Evolutionary conservation across 23 tunicate genomes (phyloP), one percentile per base, ranked within the genome.

Genomic region (Clavelina lepadiformis): DNA sequence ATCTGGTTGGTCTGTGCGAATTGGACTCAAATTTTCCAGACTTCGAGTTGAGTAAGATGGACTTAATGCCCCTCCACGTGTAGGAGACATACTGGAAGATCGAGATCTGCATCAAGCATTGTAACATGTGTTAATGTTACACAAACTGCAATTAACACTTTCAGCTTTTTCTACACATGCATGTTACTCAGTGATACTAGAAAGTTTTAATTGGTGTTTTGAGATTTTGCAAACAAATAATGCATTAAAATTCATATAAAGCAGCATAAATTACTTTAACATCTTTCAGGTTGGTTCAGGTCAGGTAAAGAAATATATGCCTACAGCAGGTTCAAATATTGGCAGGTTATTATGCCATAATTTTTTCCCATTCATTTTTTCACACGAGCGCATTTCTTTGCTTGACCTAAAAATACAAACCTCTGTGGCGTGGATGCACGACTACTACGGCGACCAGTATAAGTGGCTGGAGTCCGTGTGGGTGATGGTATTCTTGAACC

Each of bases 401-500:
- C 59, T 22, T 25, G 50, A 7, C 19, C 5, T 13, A 7, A 60
- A 25, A 25, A 31, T 60, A 25, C 11, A 20, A 29, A 26, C 5
- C 7, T 20, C 55, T 76, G 83, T 41, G 94, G 94, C 5, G 94
- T 85, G 22, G 94, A 85, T 3, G 84, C 78, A 38, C 75, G 71
- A 28, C 67, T 56, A 5, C 67, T 41, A 58, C 86, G 70, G 34
- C 80, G 35, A 8, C 64, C 36, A 18, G 49, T 73, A 38, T 64
- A 61, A 31, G 58, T 7, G 22, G 61, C 67, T 15, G 71, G 68
- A 2, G 58, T 65, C 54, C 94, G 70, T 28, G 78, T 50, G 15
- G 94, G 94, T 1, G 94, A 85, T 8, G 94, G 94, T 20, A 85
- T 85, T 50, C 94, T 32, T 15, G 81, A 75, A 22, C 70, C 70